phyloP scores from a whole-genome alignment of 2,888 invertebrate genomes.

The Peribatodes rhomboidaria region DNA sequence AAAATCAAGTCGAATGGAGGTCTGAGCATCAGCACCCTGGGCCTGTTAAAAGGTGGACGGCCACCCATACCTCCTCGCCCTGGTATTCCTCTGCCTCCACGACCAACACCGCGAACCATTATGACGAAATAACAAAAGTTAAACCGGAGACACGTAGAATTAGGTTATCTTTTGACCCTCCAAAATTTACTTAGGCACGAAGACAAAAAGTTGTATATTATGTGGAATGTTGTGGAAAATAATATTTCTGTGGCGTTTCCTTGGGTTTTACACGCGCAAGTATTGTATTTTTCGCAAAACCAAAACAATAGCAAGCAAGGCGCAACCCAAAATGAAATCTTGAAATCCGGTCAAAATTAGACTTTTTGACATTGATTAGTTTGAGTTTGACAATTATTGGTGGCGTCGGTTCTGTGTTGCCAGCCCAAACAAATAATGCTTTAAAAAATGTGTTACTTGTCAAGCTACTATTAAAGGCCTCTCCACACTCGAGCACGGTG shows the following conservation, averaged over 20 bases:
- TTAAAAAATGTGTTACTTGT: too few relatives aligned
- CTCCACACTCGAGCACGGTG: too few relatives aligned
- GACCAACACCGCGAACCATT: constrained; percentile 91
- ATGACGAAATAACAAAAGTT: neutral
- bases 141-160: constrained; percentile 4
- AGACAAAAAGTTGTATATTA: neutral
- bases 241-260: neutral
- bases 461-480: too few relatives aligned
- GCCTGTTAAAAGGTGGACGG: constrained; percentile 79
- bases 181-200: too few relatives aligned
- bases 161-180: constrained; percentile 25
- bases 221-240: neutral
- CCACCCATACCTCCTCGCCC: constrained; percentile 87
- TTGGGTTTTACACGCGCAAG: neutral
- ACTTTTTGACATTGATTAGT: neutral
- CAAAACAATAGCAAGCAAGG: neutral
- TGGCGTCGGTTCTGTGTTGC: neutral
- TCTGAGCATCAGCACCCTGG: constrained; percentile 82
- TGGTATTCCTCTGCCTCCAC: constrained; percentile 90
- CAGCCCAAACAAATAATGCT: too few relatives aligned
- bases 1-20: constrained; percentile 95
- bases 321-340: neutral
- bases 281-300: neutral
- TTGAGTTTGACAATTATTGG: too few relatives aligned
- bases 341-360: neutral